phyloP scores from a whole-genome alignment of 2,113 vertebrate genomes.

The Nothoprocta pentlandii region DNA sequence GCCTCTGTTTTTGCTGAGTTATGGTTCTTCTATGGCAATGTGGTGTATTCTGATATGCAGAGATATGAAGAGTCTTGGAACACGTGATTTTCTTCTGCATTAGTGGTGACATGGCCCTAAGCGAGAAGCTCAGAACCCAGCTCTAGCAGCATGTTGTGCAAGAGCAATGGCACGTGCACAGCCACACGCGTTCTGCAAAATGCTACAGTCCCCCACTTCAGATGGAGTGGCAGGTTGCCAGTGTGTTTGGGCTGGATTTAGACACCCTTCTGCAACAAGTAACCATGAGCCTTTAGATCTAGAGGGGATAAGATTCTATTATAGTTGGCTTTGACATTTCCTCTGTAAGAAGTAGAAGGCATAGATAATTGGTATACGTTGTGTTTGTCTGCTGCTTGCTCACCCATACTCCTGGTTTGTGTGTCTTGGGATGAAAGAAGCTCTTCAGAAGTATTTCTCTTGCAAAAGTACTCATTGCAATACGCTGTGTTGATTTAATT shows the following conservation, averaged over 20 bases:
- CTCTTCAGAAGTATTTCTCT: accelerated
- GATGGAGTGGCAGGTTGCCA: not conserved
- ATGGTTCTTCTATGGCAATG: not conserved
- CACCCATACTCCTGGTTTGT: not conserved
- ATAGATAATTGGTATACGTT: accelerated
- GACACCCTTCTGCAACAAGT: not conserved
- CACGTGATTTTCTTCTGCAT: not conserved
- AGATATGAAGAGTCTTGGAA: not conserved
- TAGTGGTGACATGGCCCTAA: not conserved
- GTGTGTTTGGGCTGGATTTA: not conserved
- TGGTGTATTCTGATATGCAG: not conserved
- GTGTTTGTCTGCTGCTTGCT: not conserved
- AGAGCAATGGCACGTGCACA: not conserved
- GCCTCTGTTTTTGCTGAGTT: not conserved
- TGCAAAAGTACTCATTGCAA: not conserved
- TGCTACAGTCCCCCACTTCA: not conserved
- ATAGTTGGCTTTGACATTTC: not conserved
- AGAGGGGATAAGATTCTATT: not conserved
- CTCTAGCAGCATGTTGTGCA: not conserved
- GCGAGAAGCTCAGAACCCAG: not conserved
- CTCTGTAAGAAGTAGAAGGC: not conserved
- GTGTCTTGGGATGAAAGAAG: not conserved
- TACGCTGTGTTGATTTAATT: not conserved
- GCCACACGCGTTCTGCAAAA: not conserved
- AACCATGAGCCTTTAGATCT: not conserved